A percentile compares a stretch with the other conserved stretches of the same genome.
Conservation (phyloP, 2,113 vertebrate genomes). For the Chrysochloris asiatica region DNA sequence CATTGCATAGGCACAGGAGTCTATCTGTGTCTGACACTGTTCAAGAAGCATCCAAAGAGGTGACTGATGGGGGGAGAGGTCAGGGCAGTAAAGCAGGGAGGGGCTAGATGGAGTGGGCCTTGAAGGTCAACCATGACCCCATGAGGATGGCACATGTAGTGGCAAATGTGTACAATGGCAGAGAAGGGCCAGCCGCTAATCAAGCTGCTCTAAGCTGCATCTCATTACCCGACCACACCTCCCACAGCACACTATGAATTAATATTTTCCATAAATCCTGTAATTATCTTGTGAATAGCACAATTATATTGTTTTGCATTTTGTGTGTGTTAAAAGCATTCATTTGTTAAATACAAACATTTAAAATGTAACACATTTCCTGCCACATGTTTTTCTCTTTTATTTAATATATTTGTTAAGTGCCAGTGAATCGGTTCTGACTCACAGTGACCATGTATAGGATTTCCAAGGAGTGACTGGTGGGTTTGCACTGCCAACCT, state of each 20-base stretch:
- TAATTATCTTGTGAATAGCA: constrained; percentile 76
- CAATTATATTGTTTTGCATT: constrained; percentile 66
- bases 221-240: constrained; percentile 62
- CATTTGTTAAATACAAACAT: constrained; percentile 73
- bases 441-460: too few relatives aligned
- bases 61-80: neutral
- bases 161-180: neutral
- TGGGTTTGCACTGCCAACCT: too few relatives aligned
- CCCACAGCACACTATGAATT: constrained; percentile 62
- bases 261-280: constrained; percentile 78
- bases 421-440: too few relatives aligned
- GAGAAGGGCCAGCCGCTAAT: neutral
- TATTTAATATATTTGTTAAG: constrained; percentile 43
- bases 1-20: neutral
- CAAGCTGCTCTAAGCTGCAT: neutral
- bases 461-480: too few relatives aligned
- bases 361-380: constrained; percentile 40
- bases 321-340: constrained; percentile 59
- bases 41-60: neutral
- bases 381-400: neutral
- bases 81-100: neutral
- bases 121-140: neutral
- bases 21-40: too few relatives aligned
- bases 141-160: neutral
- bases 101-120: neutral